phyloP scores from a whole-genome alignment of 53 echinoderm and acorn worm species.

The Patiria pectinifera region DNA sequence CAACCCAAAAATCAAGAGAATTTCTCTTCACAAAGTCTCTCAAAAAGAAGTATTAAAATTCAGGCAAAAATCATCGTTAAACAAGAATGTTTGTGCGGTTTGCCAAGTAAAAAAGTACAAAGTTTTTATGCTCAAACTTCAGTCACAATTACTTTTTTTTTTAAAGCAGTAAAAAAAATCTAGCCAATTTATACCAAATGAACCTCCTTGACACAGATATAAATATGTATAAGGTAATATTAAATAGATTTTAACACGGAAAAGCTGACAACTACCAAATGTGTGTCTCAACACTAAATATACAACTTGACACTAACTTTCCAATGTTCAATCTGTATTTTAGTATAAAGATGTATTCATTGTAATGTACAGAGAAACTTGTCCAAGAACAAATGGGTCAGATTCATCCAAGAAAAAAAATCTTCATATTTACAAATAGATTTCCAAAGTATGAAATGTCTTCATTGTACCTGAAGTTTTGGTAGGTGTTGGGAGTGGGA shows the following conservation, averaged over 20 bases:
- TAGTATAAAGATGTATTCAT: background rate
- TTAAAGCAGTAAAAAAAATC: background rate
- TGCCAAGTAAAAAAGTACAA: constrained; percentile 43
- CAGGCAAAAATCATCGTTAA: background rate
- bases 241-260: background rate
- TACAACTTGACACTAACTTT: background rate
- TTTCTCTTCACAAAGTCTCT: background rate
- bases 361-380: background rate
- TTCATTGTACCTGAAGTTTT: background rate
- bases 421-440: background rate
- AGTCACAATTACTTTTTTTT: background rate
- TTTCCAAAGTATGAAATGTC: background rate
- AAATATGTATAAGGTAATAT: background rate
- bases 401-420: background rate
- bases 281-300: background rate
- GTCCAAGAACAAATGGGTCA: background rate
- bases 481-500: background rate
- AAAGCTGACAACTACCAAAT: background rate
- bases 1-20: background rate
- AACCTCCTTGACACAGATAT: background rate
- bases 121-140: background rate
- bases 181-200: background rate
- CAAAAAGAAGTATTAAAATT: constrained; percentile 10
- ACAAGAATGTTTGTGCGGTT: constrained; percentile 12
- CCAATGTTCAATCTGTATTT: background rate